Conservation (phyloP, 2,797 vertebrate species). For the Xenopus petersii region DNA sequence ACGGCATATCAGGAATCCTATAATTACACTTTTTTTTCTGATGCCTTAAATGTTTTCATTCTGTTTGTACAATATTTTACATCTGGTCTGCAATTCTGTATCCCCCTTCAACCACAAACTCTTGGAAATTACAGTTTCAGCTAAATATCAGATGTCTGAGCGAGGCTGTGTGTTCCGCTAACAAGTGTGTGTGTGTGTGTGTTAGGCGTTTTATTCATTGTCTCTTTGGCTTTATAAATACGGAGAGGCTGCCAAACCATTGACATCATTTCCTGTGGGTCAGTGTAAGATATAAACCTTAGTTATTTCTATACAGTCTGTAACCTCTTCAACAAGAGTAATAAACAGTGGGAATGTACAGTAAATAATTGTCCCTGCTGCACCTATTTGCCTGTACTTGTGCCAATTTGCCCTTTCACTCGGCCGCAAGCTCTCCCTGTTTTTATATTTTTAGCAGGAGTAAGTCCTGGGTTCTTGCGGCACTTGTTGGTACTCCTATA, state of each 20-base stretch:
- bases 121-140: slow-evolving; percentile 1
- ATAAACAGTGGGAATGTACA: too few relatives aligned
- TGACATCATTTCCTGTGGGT: slow-evolving; percentile 25
- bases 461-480: too few relatives aligned
- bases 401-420: too few relatives aligned
- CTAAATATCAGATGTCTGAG: slow-evolving; percentile 17
- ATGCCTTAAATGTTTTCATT: not conserved
- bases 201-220: slow-evolving; percentile 16
- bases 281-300: not conserved
- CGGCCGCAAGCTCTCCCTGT: too few relatives aligned
- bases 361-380: too few relatives aligned
- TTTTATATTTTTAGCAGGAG: too few relatives aligned
- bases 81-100: not conserved
- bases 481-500: too few relatives aligned
- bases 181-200: not conserved
- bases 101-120: not conserved
- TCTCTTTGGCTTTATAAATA: not conserved
- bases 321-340: not conserved
- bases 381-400: too few relatives aligned
- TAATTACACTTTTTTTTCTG: too few relatives aligned
- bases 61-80: not conserved
- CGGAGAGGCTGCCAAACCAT: not conserved
- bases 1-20: too few relatives aligned
- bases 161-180: not conserved
- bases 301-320: not conserved